Evolutionary conservation across 2,113 vertebrate genomes (phyloP), one percentile per base, ranked within the genome.

Genomic region (Ellobius talpinus): DNA sequence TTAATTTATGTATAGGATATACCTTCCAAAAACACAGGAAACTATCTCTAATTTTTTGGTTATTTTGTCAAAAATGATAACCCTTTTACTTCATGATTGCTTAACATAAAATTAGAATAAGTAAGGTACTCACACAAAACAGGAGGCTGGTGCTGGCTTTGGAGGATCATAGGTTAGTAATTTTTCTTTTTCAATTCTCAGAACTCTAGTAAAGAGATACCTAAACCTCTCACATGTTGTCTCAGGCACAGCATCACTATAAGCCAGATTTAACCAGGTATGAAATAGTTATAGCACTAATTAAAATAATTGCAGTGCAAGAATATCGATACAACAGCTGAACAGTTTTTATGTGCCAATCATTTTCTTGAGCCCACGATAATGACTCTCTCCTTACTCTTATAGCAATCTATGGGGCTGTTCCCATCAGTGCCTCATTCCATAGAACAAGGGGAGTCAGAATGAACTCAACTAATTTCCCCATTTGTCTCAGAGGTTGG

Each of bases 251-350:
- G 42, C 21, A 84, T 58, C 24, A 10, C 11, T 82, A 33, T 76
- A 92, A 47, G 42, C 7, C 10, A 58, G 5, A 76, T 91, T n/a
- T n/a, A 72, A 39, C 86, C 66, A 84, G 3, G 4, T n/a, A n/a
- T 26, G 45, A 91, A 23, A 26, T 63, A 61, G 12, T 94, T 79
- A 90, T 63, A 90, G 72, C 72, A 77, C 2, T 88, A 90, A 81
- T 87, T 77, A 76, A 91, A 74, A 52, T 95, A 95, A 92, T 79
- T 78, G 21, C 47, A 77, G 58, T 66, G 61, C 88, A 84, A 85
- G 42, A 52, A 50, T 88, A 91, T 86, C 2, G 50, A 1, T 61
- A 29, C 19, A 89, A n/a, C 33, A 77, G 14, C 21, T 90, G 74
- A 45, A 26, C 45, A 77, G 61, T 86, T 88, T 94, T 90, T 65